Percentiles rank a stretch among this genome's conserved stretches.
These are phyloP conservation scores for Pangasius djambal DNA, from an alignment of 2,797 vertebrate species.

Conservation along the genomic window DNA sequence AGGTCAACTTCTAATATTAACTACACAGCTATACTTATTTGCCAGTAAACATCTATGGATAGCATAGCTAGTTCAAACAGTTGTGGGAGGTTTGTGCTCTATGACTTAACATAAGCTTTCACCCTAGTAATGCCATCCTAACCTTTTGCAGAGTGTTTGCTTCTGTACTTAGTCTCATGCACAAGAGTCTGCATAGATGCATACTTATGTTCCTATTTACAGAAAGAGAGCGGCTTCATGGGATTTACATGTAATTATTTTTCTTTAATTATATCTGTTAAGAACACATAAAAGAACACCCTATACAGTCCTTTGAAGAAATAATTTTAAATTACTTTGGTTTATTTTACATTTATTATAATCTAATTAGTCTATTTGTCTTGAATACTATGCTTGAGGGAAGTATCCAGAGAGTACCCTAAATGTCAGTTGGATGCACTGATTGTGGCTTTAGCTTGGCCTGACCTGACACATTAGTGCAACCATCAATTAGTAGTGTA, in stretches of 20 bases:
- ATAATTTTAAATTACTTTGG: background rate
- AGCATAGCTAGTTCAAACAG: background rate
- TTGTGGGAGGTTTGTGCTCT: background rate
- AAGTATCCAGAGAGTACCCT: background rate
- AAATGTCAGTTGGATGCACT: background rate
- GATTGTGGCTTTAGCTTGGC: background rate
- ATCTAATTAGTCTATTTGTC: background rate
- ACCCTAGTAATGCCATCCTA: too few relatives aligned
- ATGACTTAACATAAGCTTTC: background rate
- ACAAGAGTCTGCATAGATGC: background rate
- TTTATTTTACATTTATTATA: background rate
- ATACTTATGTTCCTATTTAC: background rate
- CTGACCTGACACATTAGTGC: background rate
- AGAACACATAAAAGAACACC: background rate
- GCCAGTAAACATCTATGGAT: background rate
- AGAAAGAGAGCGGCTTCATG: background rate
- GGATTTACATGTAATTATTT: background rate
- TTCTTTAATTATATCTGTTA: background rate
- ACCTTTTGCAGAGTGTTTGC: background rate
- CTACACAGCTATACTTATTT: background rate
- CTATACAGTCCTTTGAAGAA: background rate
- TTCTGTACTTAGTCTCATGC: background rate
- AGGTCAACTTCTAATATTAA: background rate
- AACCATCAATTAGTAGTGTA: background rate
- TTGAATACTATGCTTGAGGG: background rate